phyloP scores from a whole-genome alignment of 1,140 invertebrate genomes.

The Aricia agestis region DNA sequence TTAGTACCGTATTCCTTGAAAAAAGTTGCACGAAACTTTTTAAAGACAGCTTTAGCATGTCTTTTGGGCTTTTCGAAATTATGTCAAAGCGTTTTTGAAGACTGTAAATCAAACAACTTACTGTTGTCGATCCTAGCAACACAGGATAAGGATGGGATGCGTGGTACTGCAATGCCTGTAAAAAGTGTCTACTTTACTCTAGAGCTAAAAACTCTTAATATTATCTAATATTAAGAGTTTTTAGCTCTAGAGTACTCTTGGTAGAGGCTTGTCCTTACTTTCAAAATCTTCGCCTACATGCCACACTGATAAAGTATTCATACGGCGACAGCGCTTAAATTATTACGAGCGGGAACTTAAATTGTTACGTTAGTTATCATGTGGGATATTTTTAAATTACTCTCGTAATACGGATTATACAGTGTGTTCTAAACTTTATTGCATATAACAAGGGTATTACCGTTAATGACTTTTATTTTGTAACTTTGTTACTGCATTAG shows the following conservation, averaged over 20 bases:
- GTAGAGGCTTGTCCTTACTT: neutral
- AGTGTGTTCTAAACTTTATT: neutral
- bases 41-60: too few species aligned
- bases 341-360: constrained; percentile 1
- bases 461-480: neutral
- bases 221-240: too few species aligned
- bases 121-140: too few species aligned
- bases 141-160: too few species aligned
- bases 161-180: too few species aligned
- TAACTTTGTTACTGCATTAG: neutral
- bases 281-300: neutral
- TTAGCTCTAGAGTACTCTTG: neutral
- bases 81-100: too few species aligned
- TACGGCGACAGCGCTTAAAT: neutral
- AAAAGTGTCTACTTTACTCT: too few species aligned
- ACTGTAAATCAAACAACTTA: too few species aligned
- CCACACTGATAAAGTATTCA: constrained; percentile 3
- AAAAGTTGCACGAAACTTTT: too few species aligned
- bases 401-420: neutral
- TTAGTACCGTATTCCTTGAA: too few species aligned
- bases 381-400: neutral
- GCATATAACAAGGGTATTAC: neutral
- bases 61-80: too few species aligned
- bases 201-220: too few species aligned
- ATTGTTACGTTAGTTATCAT: neutral